Conservation (phyloP, 2,797 vertebrate genomes). For the Tenualosa thibaudeaui region DNA sequence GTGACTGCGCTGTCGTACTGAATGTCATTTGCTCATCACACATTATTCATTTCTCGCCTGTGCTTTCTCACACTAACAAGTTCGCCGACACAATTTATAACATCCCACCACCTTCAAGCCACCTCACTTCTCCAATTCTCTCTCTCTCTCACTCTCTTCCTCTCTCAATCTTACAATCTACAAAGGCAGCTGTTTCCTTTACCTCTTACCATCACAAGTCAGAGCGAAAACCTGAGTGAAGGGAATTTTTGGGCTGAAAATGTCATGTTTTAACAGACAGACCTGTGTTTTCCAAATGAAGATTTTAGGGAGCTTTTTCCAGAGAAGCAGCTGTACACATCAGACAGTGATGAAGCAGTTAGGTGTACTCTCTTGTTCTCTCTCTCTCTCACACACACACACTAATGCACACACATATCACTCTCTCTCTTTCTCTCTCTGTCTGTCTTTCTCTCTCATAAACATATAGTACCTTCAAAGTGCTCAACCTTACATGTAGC, state of each 20-base stretch:
- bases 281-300: not conserved
- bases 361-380: not conserved
- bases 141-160: not conserved
- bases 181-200: not conserved
- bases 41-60: not conserved
- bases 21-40: not conserved
- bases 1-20: not conserved
- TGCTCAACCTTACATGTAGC: not conserved
- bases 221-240: not conserved
- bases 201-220: not conserved
- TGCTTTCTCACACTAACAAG: not conserved
- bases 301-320: not conserved
- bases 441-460: not conserved
- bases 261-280: constrained; percentile 1
- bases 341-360: not conserved
- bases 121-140: not conserved
- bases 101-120: not conserved
- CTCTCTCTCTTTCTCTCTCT: too few relatives aligned
- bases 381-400: not conserved
- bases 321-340: not conserved
- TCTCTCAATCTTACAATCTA: not conserved
- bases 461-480: not conserved
- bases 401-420: not conserved
- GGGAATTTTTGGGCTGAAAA: not conserved
- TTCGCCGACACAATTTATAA: not conserved